Evolutionary conservation across 2,113 vertebrate genomes (phyloP), one percentile per base, ranked within the genome.

Genomic region (Gopherus flavomarginatus): DNA sequence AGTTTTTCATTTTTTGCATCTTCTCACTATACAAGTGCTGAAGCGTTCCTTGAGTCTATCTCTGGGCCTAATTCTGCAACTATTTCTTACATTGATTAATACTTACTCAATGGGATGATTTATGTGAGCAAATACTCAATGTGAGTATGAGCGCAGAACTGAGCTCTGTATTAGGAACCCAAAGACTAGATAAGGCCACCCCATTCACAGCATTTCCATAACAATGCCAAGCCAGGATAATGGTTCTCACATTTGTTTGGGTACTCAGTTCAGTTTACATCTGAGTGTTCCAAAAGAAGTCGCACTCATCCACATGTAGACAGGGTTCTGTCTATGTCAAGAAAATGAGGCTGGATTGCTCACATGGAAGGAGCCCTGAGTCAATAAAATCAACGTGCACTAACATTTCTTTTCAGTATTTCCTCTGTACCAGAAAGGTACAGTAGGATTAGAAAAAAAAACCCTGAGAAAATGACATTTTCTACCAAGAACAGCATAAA

Each of bases 381-480:
- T 77, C 52, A 22, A 89, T 29, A 83, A 57, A 81, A 75, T 8
- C 26, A 80, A 44, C 7, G 12, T 11, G 53, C 49, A 6, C 11
- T 90, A 78, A 49, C 1, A 35, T 42, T 91, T 93, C n/a, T 31
- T 65, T 91, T 4, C 27, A 11, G 27, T 29, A 77, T 88, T 88
- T 11, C 57, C 82, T 21, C 77, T 85, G 35, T 31, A 57, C 47
- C 65, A 42, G 42, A 80, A 83, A 77, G 17, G 14, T 52, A 21
- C 1, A 56, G 3, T 31, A 50, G 52, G 49, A 87, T 26, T 21
- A 3, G 8, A 49, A 3, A 31, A 75, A 49, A 49, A 49, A 44
- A 11, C 31, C 8, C 11, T 49, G 11, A 3, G 4, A 5, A 6
- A 7, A 22, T 6, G 1, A 26, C 38, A 12, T 17, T 0, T 0